Conservation (phyloP, 2,888 invertebrate species). For the Ochropacha duplaris region DNA sequence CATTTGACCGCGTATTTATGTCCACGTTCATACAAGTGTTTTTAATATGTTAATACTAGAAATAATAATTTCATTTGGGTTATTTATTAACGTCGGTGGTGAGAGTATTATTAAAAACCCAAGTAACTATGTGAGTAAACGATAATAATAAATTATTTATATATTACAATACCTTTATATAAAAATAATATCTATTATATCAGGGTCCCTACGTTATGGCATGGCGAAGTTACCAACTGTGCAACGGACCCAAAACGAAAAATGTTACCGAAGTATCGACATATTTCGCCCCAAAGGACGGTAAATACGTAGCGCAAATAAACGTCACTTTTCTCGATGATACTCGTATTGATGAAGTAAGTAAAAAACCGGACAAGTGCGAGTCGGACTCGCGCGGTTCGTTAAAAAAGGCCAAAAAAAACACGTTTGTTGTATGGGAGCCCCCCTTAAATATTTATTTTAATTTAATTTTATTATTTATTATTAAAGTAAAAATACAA, state of each 20-base stretch:
- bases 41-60: not conserved
- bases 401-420: no score
- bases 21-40: not conserved
- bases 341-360: not conserved
- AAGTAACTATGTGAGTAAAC: not conserved
- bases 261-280: not conserved
- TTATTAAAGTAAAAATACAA: no score
- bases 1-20: not conserved
- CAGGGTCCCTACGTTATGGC: not conserved
- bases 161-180: no score
- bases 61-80: not conserved
- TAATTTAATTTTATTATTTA: no score
- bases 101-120: not conserved
- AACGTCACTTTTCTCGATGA: conserved; percentile 3
- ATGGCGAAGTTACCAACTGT: not conserved
- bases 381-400: no score
- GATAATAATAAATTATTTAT: no score
- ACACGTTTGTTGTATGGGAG: no score
- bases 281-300: not conserved
- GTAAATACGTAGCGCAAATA: not conserved
- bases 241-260: not conserved
- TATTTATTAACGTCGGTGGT: not conserved
- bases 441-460: no score
- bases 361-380: no score
- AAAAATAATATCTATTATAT: not conserved